These are phyloP conservation scores for Pogonus chalceus DNA, from an alignment of 1,140 invertebrate genomes.

Conservation along the genomic window DNA sequence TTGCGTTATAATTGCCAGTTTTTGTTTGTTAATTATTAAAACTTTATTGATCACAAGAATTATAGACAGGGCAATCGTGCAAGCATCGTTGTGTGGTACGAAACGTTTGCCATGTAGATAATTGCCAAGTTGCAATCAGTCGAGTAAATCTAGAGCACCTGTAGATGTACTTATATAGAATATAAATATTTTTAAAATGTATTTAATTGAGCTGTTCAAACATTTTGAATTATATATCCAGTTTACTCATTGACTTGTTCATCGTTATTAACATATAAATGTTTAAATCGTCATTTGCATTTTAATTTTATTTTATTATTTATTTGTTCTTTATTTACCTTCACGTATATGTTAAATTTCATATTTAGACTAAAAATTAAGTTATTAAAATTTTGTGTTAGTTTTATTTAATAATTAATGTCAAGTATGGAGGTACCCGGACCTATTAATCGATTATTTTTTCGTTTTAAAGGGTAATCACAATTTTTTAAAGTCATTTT, in stretches of 20 bases:
- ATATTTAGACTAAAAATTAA: neutral
- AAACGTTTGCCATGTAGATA: too few species aligned
- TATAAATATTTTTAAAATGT: slow-evolving; percentile 7
- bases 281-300: neutral
- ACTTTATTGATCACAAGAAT: too few species aligned
- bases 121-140: neutral
- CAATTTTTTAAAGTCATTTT: neutral
- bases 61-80: too few species aligned
- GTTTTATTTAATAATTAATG: slow-evolving; percentile 3
- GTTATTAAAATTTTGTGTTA: neutral
- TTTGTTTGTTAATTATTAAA: too few species aligned
- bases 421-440: slow-evolving; percentile 1
- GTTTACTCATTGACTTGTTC: neutral
- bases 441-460: neutral
- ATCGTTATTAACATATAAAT: neutral
- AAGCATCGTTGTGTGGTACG: too few species aligned
- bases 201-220: slow-evolving; percentile 2
- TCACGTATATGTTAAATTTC: neutral
- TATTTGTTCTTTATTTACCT: neutral
- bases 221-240: slow-evolving; percentile 4
- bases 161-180: slow-evolving; percentile 6
- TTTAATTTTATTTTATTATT: neutral
- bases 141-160: neutral
- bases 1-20: too few species aligned
- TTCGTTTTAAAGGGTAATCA: neutral